Evolutionary conservation across 2,113 vertebrate genomes (phyloP).

Genomic region (Pipa parva): DNA sequence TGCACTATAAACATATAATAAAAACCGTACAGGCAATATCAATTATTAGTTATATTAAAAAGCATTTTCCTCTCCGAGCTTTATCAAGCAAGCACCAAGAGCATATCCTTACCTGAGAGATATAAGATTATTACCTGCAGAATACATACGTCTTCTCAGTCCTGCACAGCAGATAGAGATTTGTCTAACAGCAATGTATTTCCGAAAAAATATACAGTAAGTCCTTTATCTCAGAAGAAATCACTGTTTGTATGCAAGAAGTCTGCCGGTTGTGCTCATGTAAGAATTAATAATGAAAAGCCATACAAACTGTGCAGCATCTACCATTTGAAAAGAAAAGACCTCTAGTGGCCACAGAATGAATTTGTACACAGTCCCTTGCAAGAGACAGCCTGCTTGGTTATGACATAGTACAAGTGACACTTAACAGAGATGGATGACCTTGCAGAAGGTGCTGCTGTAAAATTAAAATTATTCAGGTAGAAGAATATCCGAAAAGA

Average conservation of each 20-base stretch:
- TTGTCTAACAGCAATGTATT: slow-evolving; percentile 47
- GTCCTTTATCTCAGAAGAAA: slow-evolving; percentile 56
- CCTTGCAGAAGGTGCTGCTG: neutral
- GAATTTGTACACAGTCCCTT: slow-evolving; percentile 46
- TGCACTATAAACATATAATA: too few relatives aligned
- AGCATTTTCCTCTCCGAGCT: slow-evolving; percentile 51
- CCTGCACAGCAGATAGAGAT: slow-evolving; percentile 49
- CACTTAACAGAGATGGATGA: neutral
- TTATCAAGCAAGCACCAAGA: slow-evolving; percentile 49
- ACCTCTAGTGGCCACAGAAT: slow-evolving; percentile 66
- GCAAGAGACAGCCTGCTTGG: slow-evolving; percentile 48
- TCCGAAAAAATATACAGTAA: slow-evolving; percentile 49
- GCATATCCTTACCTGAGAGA: slow-evolving; percentile 68
- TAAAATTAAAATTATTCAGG: too few relatives aligned
- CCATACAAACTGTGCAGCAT: slow-evolving; percentile 24
- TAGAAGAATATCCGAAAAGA: too few relatives aligned
- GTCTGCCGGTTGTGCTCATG: slow-evolving; percentile 62
- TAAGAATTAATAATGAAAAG: slow-evolving; percentile 65
- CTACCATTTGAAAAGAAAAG: slow-evolving; percentile 44
- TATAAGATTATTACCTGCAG: slow-evolving; percentile 55
- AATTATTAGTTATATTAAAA: too few relatives aligned
- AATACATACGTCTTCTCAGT: slow-evolving; percentile 47
- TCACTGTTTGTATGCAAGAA: slow-evolving; percentile 63
- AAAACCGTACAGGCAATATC: too few relatives aligned
- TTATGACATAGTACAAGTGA: slow-evolving; percentile 15